Percentiles rank a stretch among this genome's conserved stretches.
phyloP scores from a whole-genome alignment of 2,113 vertebrate species.

The Oreotrochilus melanogaster region DNA sequence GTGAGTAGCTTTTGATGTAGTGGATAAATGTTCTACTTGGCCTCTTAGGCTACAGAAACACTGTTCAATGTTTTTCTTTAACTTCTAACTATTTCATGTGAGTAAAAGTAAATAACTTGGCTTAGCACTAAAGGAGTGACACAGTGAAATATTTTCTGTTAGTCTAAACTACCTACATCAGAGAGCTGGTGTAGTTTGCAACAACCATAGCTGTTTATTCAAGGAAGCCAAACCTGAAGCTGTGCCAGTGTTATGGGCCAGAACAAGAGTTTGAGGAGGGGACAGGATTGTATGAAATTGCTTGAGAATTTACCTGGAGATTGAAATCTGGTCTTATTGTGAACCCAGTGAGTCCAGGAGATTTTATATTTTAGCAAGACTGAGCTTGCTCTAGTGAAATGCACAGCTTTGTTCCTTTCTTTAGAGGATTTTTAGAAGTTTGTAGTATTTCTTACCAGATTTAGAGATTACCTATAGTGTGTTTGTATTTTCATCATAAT shows the following conservation, averaged over 20 bases:
- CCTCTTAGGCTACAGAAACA: not conserved
- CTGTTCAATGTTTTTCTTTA: not conserved
- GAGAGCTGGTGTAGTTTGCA: not conserved
- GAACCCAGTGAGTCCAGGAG: not conserved
- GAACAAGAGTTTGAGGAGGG: not conserved
- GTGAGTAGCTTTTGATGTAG: not conserved
- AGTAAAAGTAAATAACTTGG: not conserved
- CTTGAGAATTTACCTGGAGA: not conserved
- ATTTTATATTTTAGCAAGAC: not conserved
- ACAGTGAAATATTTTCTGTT: not conserved
- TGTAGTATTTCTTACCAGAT: not conserved
- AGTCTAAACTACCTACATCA: not conserved
- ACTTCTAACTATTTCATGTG: not conserved
- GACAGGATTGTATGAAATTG: not conserved
- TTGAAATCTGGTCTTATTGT: not conserved
- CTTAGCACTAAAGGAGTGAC: not conserved
- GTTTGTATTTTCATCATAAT: not conserved
- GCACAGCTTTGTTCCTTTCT: not conserved
- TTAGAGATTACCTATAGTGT: not conserved
- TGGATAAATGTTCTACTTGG: not conserved
- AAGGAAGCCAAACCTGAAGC: not conserved
- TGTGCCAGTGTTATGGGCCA: not conserved
- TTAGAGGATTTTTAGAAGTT: not conserved
- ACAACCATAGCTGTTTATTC: not conserved
- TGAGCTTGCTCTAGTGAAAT: not conserved